Evolutionary conservation across 2,888 invertebrate genomes (phyloP), one percentile per base, ranked within the genome.

Genomic region (Erynnis tages): DNA sequence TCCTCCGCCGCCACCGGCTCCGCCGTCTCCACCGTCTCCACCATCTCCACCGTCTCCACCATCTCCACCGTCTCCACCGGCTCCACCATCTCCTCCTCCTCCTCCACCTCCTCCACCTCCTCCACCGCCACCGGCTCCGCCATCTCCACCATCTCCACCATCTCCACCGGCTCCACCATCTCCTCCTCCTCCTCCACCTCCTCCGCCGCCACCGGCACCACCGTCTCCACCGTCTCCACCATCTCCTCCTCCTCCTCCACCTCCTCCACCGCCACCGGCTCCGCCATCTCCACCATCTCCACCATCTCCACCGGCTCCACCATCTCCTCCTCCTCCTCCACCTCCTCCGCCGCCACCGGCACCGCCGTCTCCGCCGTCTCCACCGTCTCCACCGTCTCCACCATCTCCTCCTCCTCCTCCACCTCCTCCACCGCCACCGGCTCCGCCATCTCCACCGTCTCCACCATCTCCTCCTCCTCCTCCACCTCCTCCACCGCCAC

Each of bases 141-240:
- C 54, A 3, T 5, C 21, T 21, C 21, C 21, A 21, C 21, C 21
- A 7, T 2, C 32, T 2, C 25, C 53, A 0, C 40, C 48, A 1
- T 21, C 49, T 1, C 32, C 56, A 0, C 34, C 43, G 2, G 21
- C 56, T 4, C 30, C 53, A 0, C 40, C 52, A 0, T 40, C 59
- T 0, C 46, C 57, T 1, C 35, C 50, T 0, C 30, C 54, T 3
- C 16, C 53, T 1, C 46, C 56, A 1, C 44, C 55, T 0, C 53
- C 57, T 1, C 25, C 47, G 0, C 44, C 55, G 0, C 41, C 56
- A 6, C 48, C 46, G 0, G 50, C 44, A 1, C 46, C 55, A 5
- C 57, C 52, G 0, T 21, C 50, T 4, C 38, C 58, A 13, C 58
- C 58, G 7, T 47, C 58, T 2, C 7, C 1, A 25, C 53, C 4